Evolutionary conservation across 1,140 invertebrate species (phyloP).

Genomic region (Solenopsis fugax): DNA sequence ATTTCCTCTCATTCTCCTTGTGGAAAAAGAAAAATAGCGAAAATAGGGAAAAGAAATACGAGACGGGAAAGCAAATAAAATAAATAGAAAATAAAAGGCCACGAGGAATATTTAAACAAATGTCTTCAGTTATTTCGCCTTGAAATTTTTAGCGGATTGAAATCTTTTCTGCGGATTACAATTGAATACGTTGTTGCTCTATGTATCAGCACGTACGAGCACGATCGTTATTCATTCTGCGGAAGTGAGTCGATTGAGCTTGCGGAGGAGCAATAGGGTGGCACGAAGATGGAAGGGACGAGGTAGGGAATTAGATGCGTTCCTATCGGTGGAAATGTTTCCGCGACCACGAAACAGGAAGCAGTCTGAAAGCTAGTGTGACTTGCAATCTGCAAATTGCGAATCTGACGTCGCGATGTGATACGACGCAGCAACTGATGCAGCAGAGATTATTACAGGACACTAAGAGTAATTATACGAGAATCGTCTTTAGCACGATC

Average conservation of each 20-base stretch:
- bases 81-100: no score
- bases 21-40: not conserved
- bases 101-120: conserved; percentile 4
- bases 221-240: conserved; percentile 32
- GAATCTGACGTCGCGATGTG: conserved; percentile 8
- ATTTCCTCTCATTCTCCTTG: no score
- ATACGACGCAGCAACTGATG: not conserved
- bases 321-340: conserved; percentile 40
- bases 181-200: not conserved
- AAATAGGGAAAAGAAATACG: not conserved
- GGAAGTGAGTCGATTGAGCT: conserved; percentile 27
- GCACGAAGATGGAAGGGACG: not conserved
- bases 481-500: not conserved
- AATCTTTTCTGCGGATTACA: not conserved
- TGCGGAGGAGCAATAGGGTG: conserved; percentile 12
- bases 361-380: conserved; percentile 41
- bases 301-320: conserved; percentile 10
- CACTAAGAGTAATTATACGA: conserved; percentile 23
- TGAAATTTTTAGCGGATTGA: not conserved
- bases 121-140: not conserved
- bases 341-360: conserved; percentile 6
- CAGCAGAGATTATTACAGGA: not conserved
- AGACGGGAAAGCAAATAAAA: not conserved
- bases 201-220: not conserved
- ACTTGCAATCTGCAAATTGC: conserved; percentile 60